Evolutionary conservation across 1,140 invertebrate genomes (phyloP).

Genomic region (Neuroterus valhalla): DNA sequence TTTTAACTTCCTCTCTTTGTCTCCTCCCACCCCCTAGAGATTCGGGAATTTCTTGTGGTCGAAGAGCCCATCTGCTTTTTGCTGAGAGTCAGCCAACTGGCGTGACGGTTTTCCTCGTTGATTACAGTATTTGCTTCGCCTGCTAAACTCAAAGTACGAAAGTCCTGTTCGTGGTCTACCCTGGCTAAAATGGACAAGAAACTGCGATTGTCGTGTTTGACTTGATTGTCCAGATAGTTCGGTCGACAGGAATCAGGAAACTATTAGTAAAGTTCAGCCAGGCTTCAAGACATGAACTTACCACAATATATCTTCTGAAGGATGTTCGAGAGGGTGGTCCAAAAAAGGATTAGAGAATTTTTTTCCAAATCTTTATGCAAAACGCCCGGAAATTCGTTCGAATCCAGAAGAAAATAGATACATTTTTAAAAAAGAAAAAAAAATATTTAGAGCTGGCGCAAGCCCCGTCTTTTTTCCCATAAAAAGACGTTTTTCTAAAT

Average conservation of each 20-base stretch:
- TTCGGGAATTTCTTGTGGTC: slow-evolving; percentile 52
- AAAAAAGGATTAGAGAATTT: no score
- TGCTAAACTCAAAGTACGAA: slow-evolving; percentile 51
- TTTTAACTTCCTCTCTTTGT: slow-evolving; percentile 41
- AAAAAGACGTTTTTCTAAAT: no score
- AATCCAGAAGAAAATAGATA: no score
- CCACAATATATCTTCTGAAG: no score
- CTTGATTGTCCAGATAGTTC: slow-evolving; percentile 15
- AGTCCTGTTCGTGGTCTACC: slow-evolving; percentile 35
- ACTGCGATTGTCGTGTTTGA: slow-evolving; percentile 18
- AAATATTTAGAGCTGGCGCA: no score
- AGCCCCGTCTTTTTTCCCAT: no score
- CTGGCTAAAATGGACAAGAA: slow-evolving; percentile 19
- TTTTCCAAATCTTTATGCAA: no score
- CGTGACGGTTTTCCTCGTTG: slow-evolving; percentile 60
- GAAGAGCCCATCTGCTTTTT: slow-evolving; percentile 46
- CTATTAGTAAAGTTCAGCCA: background rate
- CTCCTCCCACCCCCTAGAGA: slow-evolving; percentile 38
- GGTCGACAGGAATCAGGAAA: background rate
- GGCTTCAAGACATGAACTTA: no score
- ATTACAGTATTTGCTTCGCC: slow-evolving; percentile 63
- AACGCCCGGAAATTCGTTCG: no score
- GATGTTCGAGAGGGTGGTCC: no score
- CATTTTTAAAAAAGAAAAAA: no score
- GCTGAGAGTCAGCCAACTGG: slow-evolving; percentile 40